Conservation (phyloP, 1,140 invertebrate species). For the Drosophila bipectinata region DNA sequence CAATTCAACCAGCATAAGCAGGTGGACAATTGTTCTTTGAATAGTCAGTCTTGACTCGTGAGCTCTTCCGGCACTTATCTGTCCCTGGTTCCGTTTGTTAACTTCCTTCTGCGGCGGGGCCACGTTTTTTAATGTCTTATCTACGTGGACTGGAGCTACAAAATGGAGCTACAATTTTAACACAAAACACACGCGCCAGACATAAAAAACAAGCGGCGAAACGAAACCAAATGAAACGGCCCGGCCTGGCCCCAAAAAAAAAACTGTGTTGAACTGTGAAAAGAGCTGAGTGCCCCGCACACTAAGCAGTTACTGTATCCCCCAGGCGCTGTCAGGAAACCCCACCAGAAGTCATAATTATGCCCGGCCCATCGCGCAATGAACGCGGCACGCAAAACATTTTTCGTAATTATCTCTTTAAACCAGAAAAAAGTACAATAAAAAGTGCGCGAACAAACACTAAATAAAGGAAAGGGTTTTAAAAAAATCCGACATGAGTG, state of each 20-base stretch:
- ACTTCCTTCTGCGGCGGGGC: slow-evolving; percentile 38
- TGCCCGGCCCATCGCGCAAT: slow-evolving; percentile 58
- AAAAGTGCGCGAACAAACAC: slow-evolving; percentile 32
- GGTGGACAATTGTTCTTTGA: slow-evolving; percentile 25
- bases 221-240: slow-evolving; percentile 16
- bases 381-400: slow-evolving; percentile 68
- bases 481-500: not conserved
- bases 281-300: slow-evolving; percentile 8
- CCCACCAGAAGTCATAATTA: slow-evolving; percentile 65
- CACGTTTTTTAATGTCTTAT: slow-evolving; percentile 70
- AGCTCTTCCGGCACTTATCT: slow-evolving; percentile 5
- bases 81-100: not conserved
- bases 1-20: not conserved
- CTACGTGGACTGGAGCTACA: slow-evolving; percentile 67
- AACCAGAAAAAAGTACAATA: slow-evolving; percentile 56
- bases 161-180: slow-evolving; percentile 64
- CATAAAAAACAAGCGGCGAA: slow-evolving; percentile 70
- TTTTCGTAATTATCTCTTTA: slow-evolving; percentile 79
- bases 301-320: slow-evolving; percentile 25
- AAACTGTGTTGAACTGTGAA: slow-evolving; percentile 48
- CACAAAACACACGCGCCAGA: slow-evolving; percentile 71
- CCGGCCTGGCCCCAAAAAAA: slow-evolving; percentile 21
- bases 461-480: slow-evolving; percentile 13
- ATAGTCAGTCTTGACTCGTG: slow-evolving; percentile 11
- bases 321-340: not conserved